A percentile compares a stretch with the other conserved stretches of the same genome.
phyloP scores from a whole-genome alignment of 2,797 vertebrate genomes.

The Mareca strepera region DNA sequence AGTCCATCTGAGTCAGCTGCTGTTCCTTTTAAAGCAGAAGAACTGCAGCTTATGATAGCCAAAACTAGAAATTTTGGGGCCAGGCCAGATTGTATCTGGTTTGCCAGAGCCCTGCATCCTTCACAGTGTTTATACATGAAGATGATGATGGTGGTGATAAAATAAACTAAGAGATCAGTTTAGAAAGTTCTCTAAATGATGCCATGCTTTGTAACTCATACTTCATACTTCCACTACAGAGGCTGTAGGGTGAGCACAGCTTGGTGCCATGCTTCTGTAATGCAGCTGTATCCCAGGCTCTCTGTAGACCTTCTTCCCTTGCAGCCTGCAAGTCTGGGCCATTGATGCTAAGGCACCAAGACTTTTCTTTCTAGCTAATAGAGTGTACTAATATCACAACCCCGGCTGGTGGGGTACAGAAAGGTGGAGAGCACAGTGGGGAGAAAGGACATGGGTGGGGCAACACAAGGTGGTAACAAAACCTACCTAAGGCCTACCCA shows the following conservation, averaged over 20 bases:
- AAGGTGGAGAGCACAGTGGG: neutral
- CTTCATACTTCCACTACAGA: neutral
- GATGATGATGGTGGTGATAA: neutral
- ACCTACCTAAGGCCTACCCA: neutral
- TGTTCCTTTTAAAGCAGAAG: neutral
- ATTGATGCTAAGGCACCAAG: neutral
- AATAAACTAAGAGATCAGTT: neutral
- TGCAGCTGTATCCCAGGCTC: neutral
- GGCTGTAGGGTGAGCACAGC: neutral
- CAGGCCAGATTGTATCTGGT: neutral
- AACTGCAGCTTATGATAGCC: neutral
- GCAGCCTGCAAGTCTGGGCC: neutral
- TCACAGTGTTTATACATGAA: neutral
- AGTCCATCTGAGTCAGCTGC: neutral
- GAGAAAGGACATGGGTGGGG: neutral
- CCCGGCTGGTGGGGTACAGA: neutral
- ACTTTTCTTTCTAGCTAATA: neutral
- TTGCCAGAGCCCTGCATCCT: neutral
- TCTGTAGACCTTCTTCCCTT: neutral
- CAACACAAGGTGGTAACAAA: neutral
- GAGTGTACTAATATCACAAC: neutral
- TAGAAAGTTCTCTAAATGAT: neutral
- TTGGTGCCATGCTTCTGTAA: neutral
- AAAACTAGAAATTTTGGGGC: neutral
- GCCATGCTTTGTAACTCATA: neutral